These are phyloP conservation scores for Eriosoma lanigerum DNA, from an alignment of 1,140 invertebrate species.

Conservation along the genomic window DNA sequence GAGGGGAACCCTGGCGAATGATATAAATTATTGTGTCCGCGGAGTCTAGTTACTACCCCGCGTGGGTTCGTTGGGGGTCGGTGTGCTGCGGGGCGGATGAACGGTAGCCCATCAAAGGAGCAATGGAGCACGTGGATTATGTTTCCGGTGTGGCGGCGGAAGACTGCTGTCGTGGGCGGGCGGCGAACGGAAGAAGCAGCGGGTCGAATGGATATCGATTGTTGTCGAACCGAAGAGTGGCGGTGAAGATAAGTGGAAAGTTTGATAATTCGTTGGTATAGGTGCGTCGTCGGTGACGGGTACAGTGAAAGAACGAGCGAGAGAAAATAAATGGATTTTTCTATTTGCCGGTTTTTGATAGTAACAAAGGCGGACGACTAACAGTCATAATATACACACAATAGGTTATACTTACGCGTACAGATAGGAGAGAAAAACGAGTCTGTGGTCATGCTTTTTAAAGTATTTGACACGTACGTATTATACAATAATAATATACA, in stretches of 20 bases:
- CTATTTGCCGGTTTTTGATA: constrained; percentile 18
- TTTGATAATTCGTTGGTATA: constrained; percentile 42
- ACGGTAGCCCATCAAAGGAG: constrained; percentile 31
- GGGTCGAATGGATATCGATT: constrained; percentile 42
- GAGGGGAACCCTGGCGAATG: not conserved
- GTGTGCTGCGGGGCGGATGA: not conserved
- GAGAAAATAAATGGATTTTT: constrained; percentile 40
- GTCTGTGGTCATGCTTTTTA: not conserved
- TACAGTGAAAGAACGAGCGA: not conserved
- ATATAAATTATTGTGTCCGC: constrained; percentile 34
- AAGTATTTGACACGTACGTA: not conserved
- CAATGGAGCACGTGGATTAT: constrained; percentile 37
- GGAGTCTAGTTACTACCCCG: constrained; percentile 37
- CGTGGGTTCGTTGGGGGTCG: not conserved
- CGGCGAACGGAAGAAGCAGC: not conserved
- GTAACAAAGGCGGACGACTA: not conserved
- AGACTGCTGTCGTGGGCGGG: constrained; percentile 12
- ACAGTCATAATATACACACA: not conserved
- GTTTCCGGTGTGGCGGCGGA: constrained; percentile 34
- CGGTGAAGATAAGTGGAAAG: constrained; percentile 41
- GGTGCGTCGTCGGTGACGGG: not conserved
- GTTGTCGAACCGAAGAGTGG: constrained; percentile 1
- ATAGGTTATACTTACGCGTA: not conserved
- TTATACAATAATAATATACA: not conserved
- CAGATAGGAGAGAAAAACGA: no score